Evolutionary conservation across 35 echinoderm and acorn worm species (phyloP).

Genomic region (Lytechinus pictus): DNA sequence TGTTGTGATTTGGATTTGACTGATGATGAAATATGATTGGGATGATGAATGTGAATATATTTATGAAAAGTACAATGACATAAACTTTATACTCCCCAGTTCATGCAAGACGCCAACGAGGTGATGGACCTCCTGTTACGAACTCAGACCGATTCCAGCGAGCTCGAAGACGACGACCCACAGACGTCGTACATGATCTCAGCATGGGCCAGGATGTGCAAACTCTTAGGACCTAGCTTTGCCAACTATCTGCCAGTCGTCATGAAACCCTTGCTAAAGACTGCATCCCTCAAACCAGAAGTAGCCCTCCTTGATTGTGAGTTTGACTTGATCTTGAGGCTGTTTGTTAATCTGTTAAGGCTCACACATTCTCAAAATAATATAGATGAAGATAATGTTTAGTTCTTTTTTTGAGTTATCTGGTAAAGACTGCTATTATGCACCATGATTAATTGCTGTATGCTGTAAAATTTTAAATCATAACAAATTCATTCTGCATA

Average conservation of each 20-base stretch:
- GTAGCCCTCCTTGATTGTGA: conserved; percentile 95
- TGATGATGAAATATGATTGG: not conserved
- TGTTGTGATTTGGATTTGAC: too few species aligned
- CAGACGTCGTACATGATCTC: conserved; percentile 99
- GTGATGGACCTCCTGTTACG: conserved; percentile 87
- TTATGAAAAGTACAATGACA: not conserved
- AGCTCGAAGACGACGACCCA: conserved; percentile 89
- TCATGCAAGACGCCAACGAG: conserved; percentile 88
- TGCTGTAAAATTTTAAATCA: too few species aligned
- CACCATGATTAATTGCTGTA: too few species aligned
- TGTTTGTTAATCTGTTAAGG: too few species aligned
- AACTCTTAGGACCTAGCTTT: conserved; percentile 84
- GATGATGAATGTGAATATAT: not conserved
- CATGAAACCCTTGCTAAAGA: conserved; percentile 92
- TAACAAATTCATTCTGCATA: too few species aligned
- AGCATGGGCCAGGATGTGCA: conserved; percentile 98
- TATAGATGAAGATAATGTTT: too few species aligned
- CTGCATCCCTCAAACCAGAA: conserved; percentile 90
- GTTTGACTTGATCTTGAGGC: not conserved
- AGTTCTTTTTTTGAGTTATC: too few species aligned
- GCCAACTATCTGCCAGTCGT: conserved; percentile 91
- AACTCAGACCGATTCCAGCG: conserved; percentile 85
- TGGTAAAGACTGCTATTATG: too few species aligned
- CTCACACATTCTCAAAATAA: too few species aligned
- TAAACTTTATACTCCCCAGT: conserved; percentile 33